Conservation (phyloP, 2,113 vertebrate genomes). For the Oncorhynchus mykiss region DNA sequence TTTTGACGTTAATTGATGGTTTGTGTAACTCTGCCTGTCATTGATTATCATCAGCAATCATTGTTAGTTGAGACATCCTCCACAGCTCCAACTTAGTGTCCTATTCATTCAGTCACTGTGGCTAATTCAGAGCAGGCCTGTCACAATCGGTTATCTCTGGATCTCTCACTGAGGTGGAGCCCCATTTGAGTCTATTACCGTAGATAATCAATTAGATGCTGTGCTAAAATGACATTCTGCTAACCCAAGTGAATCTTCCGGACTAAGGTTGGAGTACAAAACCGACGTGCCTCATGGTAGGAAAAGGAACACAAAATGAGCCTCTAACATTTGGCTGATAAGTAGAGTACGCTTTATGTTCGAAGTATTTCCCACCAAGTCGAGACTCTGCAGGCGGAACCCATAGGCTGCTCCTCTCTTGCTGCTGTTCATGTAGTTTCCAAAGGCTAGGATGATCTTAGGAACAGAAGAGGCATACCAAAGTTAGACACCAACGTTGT, state of each 20-base stretch:
- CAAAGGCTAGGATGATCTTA: slow-evolving; percentile 91
- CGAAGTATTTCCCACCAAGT: slow-evolving; percentile 74
- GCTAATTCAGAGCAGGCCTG: not conserved
- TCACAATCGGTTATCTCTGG: not conserved
- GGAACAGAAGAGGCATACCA: not conserved
- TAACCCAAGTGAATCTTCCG: no score
- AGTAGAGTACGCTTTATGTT: not conserved
- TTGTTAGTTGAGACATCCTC: not conserved
- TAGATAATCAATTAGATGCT: not conserved
- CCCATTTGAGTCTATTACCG: not conserved
- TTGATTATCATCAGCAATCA: not conserved
- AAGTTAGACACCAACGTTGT: not conserved
- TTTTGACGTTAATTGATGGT: not conserved
- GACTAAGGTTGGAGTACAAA: no score
- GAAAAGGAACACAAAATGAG: no score
- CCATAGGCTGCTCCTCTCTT: slow-evolving; percentile 89
- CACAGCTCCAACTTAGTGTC: not conserved
- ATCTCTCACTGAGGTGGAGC: not conserved
- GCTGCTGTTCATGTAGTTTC: slow-evolving; percentile 98
- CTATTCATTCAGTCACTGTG: not conserved
- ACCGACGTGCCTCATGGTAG: no score
- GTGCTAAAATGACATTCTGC: no score
- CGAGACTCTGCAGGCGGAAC: slow-evolving; percentile 91
- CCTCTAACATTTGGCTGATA: no score
- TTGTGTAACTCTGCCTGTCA: not conserved